A percentile compares a stretch with the other conserved stretches of the same genome.
These are phyloP conservation scores for Thecocarcelia acutangulata DNA, from an alignment of 2,888 invertebrate genomes.

Conservation along the genomic window DNA sequence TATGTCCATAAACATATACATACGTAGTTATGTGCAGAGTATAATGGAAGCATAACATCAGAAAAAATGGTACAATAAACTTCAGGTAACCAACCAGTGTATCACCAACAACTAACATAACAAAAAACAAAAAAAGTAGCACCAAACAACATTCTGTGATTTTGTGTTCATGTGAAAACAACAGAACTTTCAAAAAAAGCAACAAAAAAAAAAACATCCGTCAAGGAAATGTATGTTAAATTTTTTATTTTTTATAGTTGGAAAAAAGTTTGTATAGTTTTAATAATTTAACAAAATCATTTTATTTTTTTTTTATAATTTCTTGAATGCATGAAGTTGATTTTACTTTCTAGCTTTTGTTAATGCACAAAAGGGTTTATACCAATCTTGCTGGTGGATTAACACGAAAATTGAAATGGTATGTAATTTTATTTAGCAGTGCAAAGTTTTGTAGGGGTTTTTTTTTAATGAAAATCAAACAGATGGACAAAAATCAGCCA, in stretches of 20 bases:
- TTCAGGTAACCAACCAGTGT: constrained; percentile 48
- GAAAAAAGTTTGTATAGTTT: constrained; percentile 38
- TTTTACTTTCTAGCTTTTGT: constrained; percentile 16
- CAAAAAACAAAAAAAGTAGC: constrained; percentile 36
- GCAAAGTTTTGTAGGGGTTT: too few relatives aligned
- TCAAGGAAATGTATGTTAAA: constrained; percentile 41
- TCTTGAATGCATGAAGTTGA: neutral
- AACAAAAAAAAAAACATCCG: neutral
- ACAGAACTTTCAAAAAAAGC: neutral
- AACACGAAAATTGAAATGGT: neutral
- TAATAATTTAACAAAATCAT: constrained; percentile 46
- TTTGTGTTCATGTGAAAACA: constrained; percentile 38
- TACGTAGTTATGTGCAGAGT: constrained; percentile 36
- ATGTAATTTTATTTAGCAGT: too few relatives aligned
- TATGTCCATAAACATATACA: too few relatives aligned
- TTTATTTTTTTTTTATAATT: constrained; percentile 42
- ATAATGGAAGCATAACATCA: constrained; percentile 57
- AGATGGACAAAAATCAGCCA: too few relatives aligned
- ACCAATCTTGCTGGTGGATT: neutral
- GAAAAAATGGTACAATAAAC: constrained; percentile 55
- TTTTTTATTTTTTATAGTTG: constrained; percentile 21
- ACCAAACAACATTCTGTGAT: constrained; percentile 39
- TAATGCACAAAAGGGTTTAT: neutral
- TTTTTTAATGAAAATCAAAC: too few relatives aligned
- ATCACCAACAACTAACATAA: constrained; percentile 37